These are phyloP conservation scores for Scaptomyza pallida DNA, from an alignment of 1,140 invertebrate species.

Conservation along the genomic window DNA sequence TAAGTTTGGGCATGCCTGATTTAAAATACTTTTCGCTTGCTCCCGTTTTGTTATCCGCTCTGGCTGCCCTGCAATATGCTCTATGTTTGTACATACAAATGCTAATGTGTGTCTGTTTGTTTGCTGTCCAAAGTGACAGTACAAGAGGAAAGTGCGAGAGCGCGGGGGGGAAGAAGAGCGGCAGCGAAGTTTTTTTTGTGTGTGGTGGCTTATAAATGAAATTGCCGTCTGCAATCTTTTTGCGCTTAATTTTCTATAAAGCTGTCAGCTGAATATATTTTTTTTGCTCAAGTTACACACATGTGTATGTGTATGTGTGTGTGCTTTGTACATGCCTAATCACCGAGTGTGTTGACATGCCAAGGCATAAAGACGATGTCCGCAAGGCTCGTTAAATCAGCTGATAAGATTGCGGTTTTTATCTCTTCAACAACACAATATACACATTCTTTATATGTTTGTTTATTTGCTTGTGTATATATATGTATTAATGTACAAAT, in stretches of 20 bases:
- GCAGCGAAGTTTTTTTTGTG: slow-evolving; percentile 10
- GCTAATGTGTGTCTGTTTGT: slow-evolving; percentile 9
- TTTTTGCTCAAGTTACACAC: slow-evolving; percentile 16
- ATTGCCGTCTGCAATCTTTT: slow-evolving; percentile 60
- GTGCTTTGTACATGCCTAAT: slow-evolving; percentile 20
- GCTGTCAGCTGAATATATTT: slow-evolving; percentile 28
- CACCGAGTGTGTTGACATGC: slow-evolving; percentile 51
- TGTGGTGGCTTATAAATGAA: slow-evolving; percentile 57
- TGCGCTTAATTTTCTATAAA: slow-evolving; percentile 51
- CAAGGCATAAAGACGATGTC: slow-evolving; percentile 56
- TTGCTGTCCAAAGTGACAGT: slow-evolving; percentile 60
- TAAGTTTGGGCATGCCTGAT: too few species aligned
- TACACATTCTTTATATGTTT: slow-evolving; percentile 10
- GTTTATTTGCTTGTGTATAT: not conserved
- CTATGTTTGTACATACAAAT: slow-evolving; percentile 21
- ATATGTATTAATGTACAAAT: slow-evolving; percentile 14
- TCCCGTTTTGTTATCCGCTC: slow-evolving; percentile 25
- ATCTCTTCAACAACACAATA: slow-evolving; percentile 19
- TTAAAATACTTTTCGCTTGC: slow-evolving; percentile 64
- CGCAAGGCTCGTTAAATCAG: slow-evolving; percentile 54
- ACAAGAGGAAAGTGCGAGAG: slow-evolving; percentile 2
- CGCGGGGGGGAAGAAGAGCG: not conserved
- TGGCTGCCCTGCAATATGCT: slow-evolving; percentile 54
- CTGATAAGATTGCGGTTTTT: slow-evolving; percentile 66
- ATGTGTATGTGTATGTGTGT: slow-evolving; percentile 25